phyloP scores from a whole-genome alignment of 2,888 invertebrate genomes.

The Andrena bicolor region DNA sequence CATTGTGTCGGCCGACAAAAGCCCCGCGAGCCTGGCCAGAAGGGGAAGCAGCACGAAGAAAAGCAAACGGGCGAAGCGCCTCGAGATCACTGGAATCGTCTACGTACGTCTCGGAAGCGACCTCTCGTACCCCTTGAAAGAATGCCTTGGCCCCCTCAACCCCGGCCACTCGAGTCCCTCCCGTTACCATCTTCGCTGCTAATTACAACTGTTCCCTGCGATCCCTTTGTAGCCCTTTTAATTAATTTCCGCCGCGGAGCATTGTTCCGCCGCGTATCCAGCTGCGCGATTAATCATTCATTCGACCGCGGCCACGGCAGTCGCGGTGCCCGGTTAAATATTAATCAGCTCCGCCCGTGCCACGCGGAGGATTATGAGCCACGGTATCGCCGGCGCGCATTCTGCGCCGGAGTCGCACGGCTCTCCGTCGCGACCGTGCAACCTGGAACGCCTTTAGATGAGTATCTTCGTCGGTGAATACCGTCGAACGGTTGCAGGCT shows the following conservation, averaged over 20 bases:
- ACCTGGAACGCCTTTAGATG: not conserved
- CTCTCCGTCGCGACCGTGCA: not conserved
- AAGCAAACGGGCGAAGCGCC: constrained; percentile 14
- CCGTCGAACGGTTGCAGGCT: not conserved
- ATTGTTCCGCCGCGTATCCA: constrained; percentile 39
- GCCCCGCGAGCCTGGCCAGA: not conserved
- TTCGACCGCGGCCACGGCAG: constrained; percentile 32
- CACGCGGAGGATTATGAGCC: constrained; percentile 37
- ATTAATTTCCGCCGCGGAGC: constrained; percentile 43
- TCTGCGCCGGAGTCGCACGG: not conserved
- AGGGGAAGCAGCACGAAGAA: not conserved
- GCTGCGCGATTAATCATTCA: constrained; percentile 51
- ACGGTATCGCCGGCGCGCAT: not conserved
- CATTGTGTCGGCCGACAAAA: constrained; percentile 44
- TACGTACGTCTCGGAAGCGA: not conserved
- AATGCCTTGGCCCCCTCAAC: not conserved
- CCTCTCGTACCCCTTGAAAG: not conserved
- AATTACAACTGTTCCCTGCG: constrained; percentile 45
- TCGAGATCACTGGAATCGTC: not conserved
- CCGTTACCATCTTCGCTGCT: constrained; percentile 14
- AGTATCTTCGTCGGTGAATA: no score
- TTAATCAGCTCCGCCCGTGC: constrained; percentile 42
- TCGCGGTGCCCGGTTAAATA: constrained; percentile 45
- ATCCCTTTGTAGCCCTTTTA: constrained; percentile 48
- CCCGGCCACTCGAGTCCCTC: not conserved